Percentiles rank a stretch among this genome's conserved stretches.
Conservation (phyloP, 2,888 invertebrate genomes). For the Lobophora halterata region DNA sequence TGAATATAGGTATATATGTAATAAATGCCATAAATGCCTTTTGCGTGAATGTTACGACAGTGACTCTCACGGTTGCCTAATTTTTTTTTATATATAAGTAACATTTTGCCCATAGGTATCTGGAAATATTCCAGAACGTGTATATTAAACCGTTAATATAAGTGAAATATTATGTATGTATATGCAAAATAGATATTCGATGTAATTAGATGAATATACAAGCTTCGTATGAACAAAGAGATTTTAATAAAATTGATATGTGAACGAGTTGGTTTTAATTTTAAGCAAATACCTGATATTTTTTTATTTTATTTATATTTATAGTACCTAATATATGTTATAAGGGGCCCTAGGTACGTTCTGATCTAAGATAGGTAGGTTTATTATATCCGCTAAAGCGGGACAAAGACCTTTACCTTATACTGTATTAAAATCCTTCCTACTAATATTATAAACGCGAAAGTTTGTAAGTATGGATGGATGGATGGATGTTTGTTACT, state of each 20-base stretch:
- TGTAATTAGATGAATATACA: constrained; percentile 77
- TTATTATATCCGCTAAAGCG: too few species aligned
- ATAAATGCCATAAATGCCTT: constrained; percentile 30
- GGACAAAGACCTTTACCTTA: too few species aligned
- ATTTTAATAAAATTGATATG: constrained; percentile 79
- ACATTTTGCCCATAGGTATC: constrained; percentile 9
- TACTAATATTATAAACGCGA: too few species aligned
- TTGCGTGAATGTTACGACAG: constrained; percentile 24
- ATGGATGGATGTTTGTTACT: too few species aligned
- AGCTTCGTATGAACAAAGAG: constrained; percentile 73
- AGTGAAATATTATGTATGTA: constrained; percentile 48
- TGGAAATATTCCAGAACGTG: constrained; percentile 21
- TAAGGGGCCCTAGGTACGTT: too few species aligned
- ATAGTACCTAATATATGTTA: too few species aligned
- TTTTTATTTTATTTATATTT: too few species aligned
- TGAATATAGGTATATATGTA: constrained; percentile 2
- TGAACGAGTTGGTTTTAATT: constrained; percentile 42
- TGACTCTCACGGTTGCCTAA: constrained; percentile 29
- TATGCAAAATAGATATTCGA: constrained; percentile 69
- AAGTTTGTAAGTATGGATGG: too few species aligned
- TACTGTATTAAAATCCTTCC: too few species aligned
- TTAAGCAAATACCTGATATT: constrained; percentile 4
- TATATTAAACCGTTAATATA: constrained; percentile 30
- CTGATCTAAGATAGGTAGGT: too few species aligned
- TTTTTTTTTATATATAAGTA: constrained; percentile 14